Evolutionary conservation across 2,797 vertebrate species (phyloP), one percentile per base, ranked within the genome.

Genomic region (Leuciscus waleckii): DNA sequence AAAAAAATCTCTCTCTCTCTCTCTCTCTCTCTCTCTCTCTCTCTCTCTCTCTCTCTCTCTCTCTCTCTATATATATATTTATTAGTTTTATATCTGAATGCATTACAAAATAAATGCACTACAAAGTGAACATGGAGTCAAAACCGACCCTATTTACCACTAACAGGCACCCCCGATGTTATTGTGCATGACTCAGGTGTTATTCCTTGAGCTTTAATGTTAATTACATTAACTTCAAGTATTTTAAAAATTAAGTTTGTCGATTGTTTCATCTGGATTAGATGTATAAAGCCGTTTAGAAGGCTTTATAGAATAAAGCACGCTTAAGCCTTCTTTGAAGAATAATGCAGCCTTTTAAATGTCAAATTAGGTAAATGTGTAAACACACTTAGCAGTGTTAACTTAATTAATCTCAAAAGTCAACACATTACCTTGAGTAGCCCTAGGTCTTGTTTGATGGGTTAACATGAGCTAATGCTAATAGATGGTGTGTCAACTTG

Each of bases 341-440:
- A 81, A 81, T 43, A 51, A 41, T 41, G 79, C 67, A 26, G 67
- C 58, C 58, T 58, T 70, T 69, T 82, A 74, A 23, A 82, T 73
- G 81, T 73, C 73, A 84, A 23, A 84, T 41, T 78, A 54, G 56
- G 61, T 78, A 68, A 84, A 76, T 54, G 23, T 43, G 29, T 68
- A 81, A 81, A 79, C 54, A 79, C 23, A 43, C n/a, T 79, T 63
- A 43, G 37, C 7, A 16, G n/a, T 63, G 76, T 32, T 82, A 58
- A 79, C n/a, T 26, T n/a, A 69, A 76, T 43, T 54, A 49, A 73
- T 63, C 35, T 58, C 51, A 82, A 23, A 76, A 82, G 49, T n/a
- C 23, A 82, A 46, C 58, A 65, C 61, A 46, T 79, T 81, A 81
- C 46, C n/a, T 37, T 54, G 10, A 1, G 29, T 65, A 51, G 79